Evolutionary conservation across 2,113 vertebrate species (phyloP).

Genomic region (Prochilodus magdalenae): DNA sequence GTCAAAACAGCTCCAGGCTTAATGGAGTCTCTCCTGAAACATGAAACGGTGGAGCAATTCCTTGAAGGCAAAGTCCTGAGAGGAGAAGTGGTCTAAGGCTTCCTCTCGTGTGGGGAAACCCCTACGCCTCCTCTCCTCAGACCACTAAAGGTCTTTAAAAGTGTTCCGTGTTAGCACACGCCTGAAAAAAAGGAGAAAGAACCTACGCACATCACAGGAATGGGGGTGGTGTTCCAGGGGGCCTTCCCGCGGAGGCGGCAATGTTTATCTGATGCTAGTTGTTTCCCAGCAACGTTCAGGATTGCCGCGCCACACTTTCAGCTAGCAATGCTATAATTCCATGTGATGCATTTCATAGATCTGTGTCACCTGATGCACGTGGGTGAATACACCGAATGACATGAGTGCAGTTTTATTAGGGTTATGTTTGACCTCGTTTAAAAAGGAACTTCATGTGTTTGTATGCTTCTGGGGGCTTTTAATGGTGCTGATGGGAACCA

Average conservation of each 20-base stretch:
- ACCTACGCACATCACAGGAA: background rate
- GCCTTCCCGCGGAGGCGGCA: background rate
- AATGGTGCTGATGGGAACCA: no score
- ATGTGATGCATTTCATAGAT: no score
- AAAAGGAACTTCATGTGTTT: no score
- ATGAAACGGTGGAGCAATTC: background rate
- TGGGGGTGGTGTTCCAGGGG: background rate
- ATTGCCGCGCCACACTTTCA: no score
- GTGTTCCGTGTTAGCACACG: background rate
- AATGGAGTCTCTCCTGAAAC: background rate
- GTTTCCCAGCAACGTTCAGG: no score
- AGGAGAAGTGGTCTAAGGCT: background rate
- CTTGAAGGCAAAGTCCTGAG: background rate
- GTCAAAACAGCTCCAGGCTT: background rate
- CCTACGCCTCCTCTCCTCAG: background rate
- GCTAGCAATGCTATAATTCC: no score
- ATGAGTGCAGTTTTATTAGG: no score
- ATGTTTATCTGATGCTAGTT: no score
- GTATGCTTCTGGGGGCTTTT: no score
- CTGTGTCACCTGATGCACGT: no score
- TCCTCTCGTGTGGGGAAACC: background rate
- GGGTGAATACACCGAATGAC: no score
- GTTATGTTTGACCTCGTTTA: no score
- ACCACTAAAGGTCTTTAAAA: background rate
- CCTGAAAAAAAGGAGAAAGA: background rate